Percentiles rank a stretch among this genome's conserved stretches.
Evolutionary conservation across 2,797 vertebrate species (phyloP).

Genomic region (Sebastes matsubarae): DNA sequence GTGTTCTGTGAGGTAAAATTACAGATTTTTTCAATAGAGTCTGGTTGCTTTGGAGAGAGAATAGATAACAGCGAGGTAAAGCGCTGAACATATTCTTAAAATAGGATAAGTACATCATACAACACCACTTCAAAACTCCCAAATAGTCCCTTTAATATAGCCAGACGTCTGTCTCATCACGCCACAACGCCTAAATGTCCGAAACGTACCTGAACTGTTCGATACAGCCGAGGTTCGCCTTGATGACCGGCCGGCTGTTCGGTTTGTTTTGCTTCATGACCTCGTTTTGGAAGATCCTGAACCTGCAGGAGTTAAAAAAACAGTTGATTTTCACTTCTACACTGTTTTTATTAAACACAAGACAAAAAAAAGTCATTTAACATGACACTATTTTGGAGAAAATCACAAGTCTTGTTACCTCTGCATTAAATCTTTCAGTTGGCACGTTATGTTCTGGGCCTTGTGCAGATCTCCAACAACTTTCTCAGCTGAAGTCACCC

Average conservation of each 20-base stretch:
- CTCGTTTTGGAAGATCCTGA: conserved; percentile 80
- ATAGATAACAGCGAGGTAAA: no score
- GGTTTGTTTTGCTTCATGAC: conserved; percentile 76
- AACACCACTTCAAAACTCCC: no score
- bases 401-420: conserved; percentile 46
- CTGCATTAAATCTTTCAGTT: conserved; percentile 54
- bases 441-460: conserved; percentile 38
- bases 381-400: neutral
- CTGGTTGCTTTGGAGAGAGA: no score
- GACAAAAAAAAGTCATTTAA: neutral
- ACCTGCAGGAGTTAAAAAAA: conserved; percentile 73
- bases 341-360: neutral
- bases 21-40: no score
- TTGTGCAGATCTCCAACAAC: conserved; percentile 53
- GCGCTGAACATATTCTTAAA: no score
- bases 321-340: neutral
- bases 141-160: neutral
- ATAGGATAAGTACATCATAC: no score
- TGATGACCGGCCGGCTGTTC: conserved; percentile 81
- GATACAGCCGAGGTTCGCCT: conserved; percentile 86
- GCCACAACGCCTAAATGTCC: fast-evolving
- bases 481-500: conserved; percentile 19
- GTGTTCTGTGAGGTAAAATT: no score
- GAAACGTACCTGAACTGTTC: conserved; percentile 84
- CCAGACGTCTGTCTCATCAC: fast-evolving